Evolutionary conservation across 1,140 invertebrate species (phyloP), one percentile per base, ranked within the genome.

Genomic region (Proales similis): DNA sequence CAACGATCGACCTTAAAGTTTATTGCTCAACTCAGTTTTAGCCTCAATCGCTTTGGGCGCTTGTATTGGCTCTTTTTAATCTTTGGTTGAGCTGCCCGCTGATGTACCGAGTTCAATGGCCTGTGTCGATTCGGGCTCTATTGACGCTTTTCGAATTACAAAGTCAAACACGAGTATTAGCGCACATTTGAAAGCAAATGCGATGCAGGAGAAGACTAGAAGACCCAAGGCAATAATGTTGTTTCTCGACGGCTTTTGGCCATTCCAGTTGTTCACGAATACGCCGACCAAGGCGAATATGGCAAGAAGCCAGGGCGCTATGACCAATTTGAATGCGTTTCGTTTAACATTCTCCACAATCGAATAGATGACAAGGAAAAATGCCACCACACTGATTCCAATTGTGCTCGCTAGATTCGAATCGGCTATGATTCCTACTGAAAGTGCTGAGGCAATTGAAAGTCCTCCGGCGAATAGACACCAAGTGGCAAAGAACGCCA

Each of bases 401-500:
- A 70, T 48, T 1, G 68, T 70, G 0, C 60, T 63, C 0, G 67
- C 67, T 11, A 66, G 53, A 6, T 64, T 19, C 17, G 63, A 32
- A 22, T 53, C 36, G 3, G 47, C 63, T 24, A 38, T 51, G 30
- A 27, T 46, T 2, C 62, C 46, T 51, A 68, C 70, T 7, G 65
- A 65, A 38, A 72, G 43, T 22, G 68, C 66, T 7, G 69, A 53
- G 6, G 66, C 70, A 45, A 72, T 62, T 51, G 71, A 73, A 5
- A 73, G 48, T 3, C 71, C 53, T 5, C 70, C 67, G 14, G 72
- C 72, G 4, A 74, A 65, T 12, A 67, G 67, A 1, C 68, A 64
- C 71, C 70, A 73, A 4, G 68, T 67, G 0, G 71, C 73, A 61
- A 72, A 74, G 30, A 72, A 65, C 4, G 68, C 69, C 9, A 74